phyloP scores from a whole-genome alignment of 37 sponge, comb jelly and placozoan genomes.

The Hexactinellida sp. region DNA sequence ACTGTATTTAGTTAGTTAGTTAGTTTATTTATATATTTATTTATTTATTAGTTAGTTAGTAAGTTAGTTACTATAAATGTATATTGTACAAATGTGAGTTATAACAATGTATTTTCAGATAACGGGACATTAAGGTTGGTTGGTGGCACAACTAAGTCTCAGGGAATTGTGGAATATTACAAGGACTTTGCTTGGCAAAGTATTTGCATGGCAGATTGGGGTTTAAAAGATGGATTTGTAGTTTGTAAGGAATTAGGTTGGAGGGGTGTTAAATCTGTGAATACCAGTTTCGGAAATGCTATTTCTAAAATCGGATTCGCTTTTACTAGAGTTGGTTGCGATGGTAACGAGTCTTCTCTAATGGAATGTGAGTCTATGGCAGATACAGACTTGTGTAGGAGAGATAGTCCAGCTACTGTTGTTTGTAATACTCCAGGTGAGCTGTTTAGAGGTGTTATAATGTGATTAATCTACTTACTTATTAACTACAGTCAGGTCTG shows the following conservation, averaged over 20 bases:
- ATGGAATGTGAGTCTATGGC: neutral
- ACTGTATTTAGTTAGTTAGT: too few relatives aligned
- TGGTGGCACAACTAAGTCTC: neutral
- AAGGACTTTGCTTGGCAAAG: conserved; percentile 14
- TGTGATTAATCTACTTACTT: too few relatives aligned
- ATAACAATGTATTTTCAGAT: neutral
- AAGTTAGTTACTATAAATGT: too few relatives aligned
- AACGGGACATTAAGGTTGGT: neutral
- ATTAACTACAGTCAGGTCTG: too few relatives aligned
- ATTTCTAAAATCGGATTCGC: neutral
- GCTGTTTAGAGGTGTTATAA: too few relatives aligned
- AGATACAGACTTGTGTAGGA: neutral
- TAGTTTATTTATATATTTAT: too few relatives aligned
- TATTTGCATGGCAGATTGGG: conserved; percentile 16
- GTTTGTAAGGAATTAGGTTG: conserved; percentile 27
- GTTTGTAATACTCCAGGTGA: neutral
- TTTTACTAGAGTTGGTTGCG: neutral
- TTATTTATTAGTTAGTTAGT: too few relatives aligned
- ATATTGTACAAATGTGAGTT: too few relatives aligned
- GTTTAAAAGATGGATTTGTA: conserved; percentile 3
- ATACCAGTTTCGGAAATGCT: neutral
- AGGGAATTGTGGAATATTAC: conserved; percentile 21
- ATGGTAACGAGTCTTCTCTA: neutral
- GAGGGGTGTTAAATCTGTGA: neutral
- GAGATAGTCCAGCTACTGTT: neutral